Base-by-base conservation (phyloP, 2,888 invertebrate genomes). In the Acrobasis consociella region DNA sequence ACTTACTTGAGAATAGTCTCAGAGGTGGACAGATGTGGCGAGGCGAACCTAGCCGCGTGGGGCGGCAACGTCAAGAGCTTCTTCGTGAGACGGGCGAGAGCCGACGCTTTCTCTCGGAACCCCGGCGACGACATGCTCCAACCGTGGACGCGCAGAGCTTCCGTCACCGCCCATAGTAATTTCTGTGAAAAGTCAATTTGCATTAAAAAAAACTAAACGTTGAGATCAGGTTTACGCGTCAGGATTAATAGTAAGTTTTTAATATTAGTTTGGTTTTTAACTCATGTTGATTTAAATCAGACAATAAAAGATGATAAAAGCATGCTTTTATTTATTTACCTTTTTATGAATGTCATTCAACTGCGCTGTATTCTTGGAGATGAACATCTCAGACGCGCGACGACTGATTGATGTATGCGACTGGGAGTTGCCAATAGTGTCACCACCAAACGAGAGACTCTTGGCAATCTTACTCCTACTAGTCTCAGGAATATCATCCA, bases 161-260 rank as follows among this genome's bases (percentile, higher is more conserved):
- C 95, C 2, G 96, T 95, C 5, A 97, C 96, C 0, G 97, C 96
- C 96, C 96, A 97, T 16, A 96, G 86, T 37, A 97, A 89, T 93
- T 97, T 97, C 96, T 96, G 80, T 0, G 72, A 31, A 31, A 31
- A 31, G 31, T 31, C 31, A 31, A 31, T 31, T 22, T 22, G 22
- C 22, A 22, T 22, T 22, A 22, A 2, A 22, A 22, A 22, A 22
- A 22, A n/a, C n/a, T n/a, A n/a, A n/a, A n/a, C n/a, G n/a, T n/a
- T n/a, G n/a, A n/a, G n/a, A n/a, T n/a, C n/a, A n/a, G n/a, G n/a
- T n/a, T n/a, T n/a, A n/a, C n/a, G n/a, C n/a, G n/a, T n/a, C n/a
- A n/a, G n/a, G n/a, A n/a, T n/a, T n/a, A n/a, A n/a, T n/a, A n/a
- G n/a, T n/a, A n/a, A n/a, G n/a, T n/a, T n/a, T n/a, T n/a, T n/a